Evolutionary conservation across 2,113 vertebrate genomes (phyloP).

Genomic region (Cacatua alba): DNA sequence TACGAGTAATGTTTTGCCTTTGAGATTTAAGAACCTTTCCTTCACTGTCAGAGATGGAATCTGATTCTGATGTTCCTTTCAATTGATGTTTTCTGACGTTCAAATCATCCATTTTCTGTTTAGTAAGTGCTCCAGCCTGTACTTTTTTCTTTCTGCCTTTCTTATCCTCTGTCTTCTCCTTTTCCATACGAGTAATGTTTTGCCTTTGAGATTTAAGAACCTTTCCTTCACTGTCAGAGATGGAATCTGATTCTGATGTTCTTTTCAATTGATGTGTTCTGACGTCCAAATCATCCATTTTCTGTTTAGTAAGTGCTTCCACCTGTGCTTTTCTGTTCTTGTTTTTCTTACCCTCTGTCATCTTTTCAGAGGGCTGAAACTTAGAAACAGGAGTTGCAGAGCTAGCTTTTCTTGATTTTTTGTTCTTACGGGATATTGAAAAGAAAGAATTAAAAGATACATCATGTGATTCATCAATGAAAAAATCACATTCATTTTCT

Average conservation of each 20-base stretch:
- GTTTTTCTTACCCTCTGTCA: neutral
- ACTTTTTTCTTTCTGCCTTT: neutral
- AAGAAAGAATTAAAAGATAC: conserved; percentile 48
- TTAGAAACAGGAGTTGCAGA: neutral
- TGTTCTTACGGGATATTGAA: conserved; percentile 50
- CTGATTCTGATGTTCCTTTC: neutral
- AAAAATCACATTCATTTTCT: conserved; percentile 75
- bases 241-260: neutral
- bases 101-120: neutral
- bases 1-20: neutral
- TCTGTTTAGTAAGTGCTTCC: neutral
- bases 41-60: neutral
- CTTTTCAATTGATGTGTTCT: neutral
- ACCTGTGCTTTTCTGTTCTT: neutral
- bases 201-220: neutral
- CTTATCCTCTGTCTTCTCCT: neutral
- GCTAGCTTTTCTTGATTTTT: neutral
- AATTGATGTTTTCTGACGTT: neutral
- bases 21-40: neutral
- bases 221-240: neutral
- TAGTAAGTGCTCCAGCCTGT: neutral
- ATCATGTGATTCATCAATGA: conserved; percentile 68
- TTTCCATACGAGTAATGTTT: neutral
- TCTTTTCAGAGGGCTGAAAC: neutral
- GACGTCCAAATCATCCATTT: neutral